Conservation (phyloP, 2,797 vertebrate species). For the Acridotheres tristis region DNA sequence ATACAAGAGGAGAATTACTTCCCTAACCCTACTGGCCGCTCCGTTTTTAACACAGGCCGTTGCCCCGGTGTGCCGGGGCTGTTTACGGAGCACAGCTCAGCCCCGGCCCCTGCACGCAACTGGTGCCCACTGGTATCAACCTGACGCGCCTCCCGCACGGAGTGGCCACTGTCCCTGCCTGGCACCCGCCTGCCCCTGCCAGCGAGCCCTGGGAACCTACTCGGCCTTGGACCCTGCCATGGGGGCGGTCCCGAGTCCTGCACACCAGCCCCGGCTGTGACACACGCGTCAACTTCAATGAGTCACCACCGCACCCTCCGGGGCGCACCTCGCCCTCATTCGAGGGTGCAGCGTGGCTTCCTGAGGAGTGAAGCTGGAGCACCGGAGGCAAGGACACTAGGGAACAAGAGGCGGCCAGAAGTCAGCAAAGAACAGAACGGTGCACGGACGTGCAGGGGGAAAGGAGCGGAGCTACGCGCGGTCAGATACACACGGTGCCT, state of each 20-base stretch:
- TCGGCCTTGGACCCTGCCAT: accelerated
- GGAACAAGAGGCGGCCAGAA: neutral
- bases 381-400: accelerated
- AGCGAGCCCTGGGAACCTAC: neutral
- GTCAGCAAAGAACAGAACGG: neutral
- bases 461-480: accelerated
- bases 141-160: too few species aligned
- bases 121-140: neutral
- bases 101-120: accelerated
- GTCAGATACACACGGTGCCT: accelerated
- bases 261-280: accelerated
- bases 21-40: neutral
- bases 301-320: neutral
- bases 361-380: neutral
- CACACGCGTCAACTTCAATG: accelerated
- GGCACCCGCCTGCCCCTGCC: neutral
- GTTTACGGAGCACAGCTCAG: neutral
- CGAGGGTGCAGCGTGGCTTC: neutral
- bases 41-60: accelerated
- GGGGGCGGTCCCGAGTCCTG: accelerated
- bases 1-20: too few species aligned
- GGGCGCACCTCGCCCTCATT: neutral
- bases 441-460: accelerated
- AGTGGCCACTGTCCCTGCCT: accelerated
- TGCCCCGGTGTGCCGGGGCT: too few species aligned